Base-by-base conservation (phyloP, 2,113 vertebrate species). In the Platysternon megacephalum region DNA sequence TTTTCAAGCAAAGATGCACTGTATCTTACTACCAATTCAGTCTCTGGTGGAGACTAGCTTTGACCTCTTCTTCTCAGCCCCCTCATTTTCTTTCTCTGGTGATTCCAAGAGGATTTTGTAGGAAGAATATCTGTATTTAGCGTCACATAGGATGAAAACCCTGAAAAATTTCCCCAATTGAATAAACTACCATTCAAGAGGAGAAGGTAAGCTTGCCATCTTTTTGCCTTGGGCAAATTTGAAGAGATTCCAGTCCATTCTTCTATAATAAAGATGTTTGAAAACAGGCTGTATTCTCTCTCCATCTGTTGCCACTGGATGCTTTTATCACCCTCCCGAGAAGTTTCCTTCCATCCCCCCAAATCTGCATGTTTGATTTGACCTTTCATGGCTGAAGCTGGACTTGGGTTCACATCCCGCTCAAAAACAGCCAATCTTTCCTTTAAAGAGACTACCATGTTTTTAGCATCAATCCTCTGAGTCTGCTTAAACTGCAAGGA, bases 11-110 rank as follows among this genome's bases (percentile, higher is more conserved):
- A 21, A 46, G 55, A 68, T 65, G 1, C 28, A 13, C 90, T 61
- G 14, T 85, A 35, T 52, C 0, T 0, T 49, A 12, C 44, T 39
- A 0, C 35, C 32, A 79, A 51, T 11, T 76, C 53, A 87, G 24
- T 44, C 42, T 76, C 1, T 1, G 56, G 8, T 4, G 56, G 65
- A 83, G 79, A 68, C 35, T 84, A 89, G 17, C 16, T 49, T 74
- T 82, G 49, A 86, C 61, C 28, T 85, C 2, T 17, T 46, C 68
- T 76, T 91, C 79, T 89, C n/a, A 74, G 87, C 32, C 14, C 55
- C 52, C 39, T 35, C 32, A 11, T 10, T n/a, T 56, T 26, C 78
- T 14, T 83, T 4, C 39, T 6, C 7, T 0, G 0, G 10, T 85
- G 80, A 32, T 39, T 94, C 82, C 82, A 46, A 86, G 46, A 93